These are phyloP conservation scores for Epinotia nisella DNA, from an alignment of 2,888 invertebrate genomes.

Conservation along the genomic window DNA sequence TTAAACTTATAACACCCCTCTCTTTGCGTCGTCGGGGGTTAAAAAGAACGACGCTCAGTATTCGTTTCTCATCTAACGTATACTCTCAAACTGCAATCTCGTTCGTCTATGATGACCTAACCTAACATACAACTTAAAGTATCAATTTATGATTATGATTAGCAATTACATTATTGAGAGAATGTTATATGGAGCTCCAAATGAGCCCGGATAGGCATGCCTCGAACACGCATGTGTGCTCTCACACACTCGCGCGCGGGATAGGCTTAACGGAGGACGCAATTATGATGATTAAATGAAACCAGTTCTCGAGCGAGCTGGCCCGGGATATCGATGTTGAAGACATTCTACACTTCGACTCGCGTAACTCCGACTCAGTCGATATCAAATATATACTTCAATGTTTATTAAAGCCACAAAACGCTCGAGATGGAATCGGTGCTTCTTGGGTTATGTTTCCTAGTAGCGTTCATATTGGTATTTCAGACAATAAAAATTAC, in stretches of 20 bases:
- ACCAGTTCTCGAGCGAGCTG: constrained; percentile 75
- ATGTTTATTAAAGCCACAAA: constrained; percentile 23
- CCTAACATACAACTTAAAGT: constrained; percentile 3
- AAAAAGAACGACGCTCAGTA: too few relatives aligned
- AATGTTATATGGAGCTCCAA: constrained; percentile 42
- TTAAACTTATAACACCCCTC: too few relatives aligned
- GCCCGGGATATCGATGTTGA: constrained; percentile 63
- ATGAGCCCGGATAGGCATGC: constrained; percentile 41
- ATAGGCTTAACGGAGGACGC: constrained; percentile 80
- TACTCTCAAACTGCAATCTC: too few relatives aligned
- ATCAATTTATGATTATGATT: constrained; percentile 25
- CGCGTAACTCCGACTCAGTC: constrained; percentile 39
- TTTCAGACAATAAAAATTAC: background rate
- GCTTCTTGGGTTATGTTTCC: background rate
- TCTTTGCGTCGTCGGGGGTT: too few relatives aligned
- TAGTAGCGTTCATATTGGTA: background rate
- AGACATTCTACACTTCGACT: constrained; percentile 61
- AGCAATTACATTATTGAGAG: constrained; percentile 37
- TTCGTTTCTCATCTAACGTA: too few relatives aligned
- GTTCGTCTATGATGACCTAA: too few relatives aligned
- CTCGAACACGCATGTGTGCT: constrained; percentile 53
- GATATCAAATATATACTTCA: constrained; percentile 30
- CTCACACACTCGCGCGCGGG: constrained; percentile 60
- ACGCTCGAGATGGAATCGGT: background rate
- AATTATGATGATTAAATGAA: constrained; percentile 83